Base-by-base conservation (phyloP, 2,113 vertebrate genomes). In the Upupa epops region DNA sequence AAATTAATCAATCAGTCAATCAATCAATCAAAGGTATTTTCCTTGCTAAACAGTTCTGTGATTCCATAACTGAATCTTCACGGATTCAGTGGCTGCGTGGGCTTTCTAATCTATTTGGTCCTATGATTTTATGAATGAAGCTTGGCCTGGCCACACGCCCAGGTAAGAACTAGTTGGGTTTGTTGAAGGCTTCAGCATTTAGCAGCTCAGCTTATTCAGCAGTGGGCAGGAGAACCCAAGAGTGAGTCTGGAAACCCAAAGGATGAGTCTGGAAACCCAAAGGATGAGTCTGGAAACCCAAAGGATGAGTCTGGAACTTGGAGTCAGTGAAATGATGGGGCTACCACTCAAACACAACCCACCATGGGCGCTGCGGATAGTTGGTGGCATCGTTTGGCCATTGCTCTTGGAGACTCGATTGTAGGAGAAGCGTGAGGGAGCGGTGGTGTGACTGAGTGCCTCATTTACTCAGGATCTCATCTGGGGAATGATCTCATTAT, bases 401-500 rank as follows among this genome's bases (percentile, higher is more conserved):
- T 87, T 36, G 16, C 80, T 85, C 34, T 54, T 83, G 74, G 80
- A 87, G 79, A 42, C 75, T 74, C 89, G 82, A 83, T 89, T 66
- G 25, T 5, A 32, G 73, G 80, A 79, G 87, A 75, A 76, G 51
- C 71, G n/a, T 73, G n/a, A 94, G 83, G 77, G 84, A 90, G 94
- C 83, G 85, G 52, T 92, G 93, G 68, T 95, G 83, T 64, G 94
- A 82, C 92, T 71, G 93, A 89, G 83, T 46, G 77, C 84, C 87
- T 96, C 93, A 36, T 96, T 96, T 93, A 65, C 94, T 72, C 91
- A 90, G 95, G 82, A 15, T 75, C 90, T 94, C 96, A 89, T 60
- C 55, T 89, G 94, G 96, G 94, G 88, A 89, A 86, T 91, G 91
- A 94, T 90, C 91, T 97, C 94, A 91, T 96, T 89, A 90, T 73